Percentiles rank a stretch among this genome's conserved stretches.
Evolutionary conservation across 2,113 vertebrate species (phyloP).

Genomic region (Saccopteryx leptura): DNA sequence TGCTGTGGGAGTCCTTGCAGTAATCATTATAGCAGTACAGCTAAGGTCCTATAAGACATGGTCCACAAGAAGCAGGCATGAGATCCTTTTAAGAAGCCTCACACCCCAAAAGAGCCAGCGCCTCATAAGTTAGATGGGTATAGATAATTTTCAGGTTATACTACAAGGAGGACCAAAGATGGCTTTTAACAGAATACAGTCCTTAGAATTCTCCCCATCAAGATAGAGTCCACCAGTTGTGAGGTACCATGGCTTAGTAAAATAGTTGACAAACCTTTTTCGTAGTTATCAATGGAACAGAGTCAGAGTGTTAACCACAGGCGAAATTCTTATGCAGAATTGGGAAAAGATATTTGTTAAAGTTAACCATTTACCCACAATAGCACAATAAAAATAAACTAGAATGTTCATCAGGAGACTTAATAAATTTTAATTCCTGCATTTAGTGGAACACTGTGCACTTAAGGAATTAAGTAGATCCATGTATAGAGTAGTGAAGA

Average conservation of each 20-base stretch:
- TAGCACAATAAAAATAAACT: neutral
- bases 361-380: neutral
- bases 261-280: neutral
- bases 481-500: neutral
- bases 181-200: neutral
- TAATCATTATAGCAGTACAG: neutral
- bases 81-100: neutral
- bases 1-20: neutral
- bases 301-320: slow-evolving; percentile 12
- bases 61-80: neutral
- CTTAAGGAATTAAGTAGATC: neutral
- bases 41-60: neutral
- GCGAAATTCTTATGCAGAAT: neutral
- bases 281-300: neutral
- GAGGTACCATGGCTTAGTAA: neutral
- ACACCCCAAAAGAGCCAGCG: neutral
- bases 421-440: neutral
- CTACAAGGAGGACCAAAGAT: neutral
- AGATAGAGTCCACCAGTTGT: neutral
- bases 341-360: neutral
- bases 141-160: neutral
- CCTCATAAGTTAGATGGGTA: neutral
- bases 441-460: neutral
- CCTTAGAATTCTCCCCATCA: neutral
- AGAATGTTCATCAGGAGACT: neutral